Base-by-base conservation (phyloP, 2,888 invertebrate species). In the Crossocerus cetratus region DNA sequence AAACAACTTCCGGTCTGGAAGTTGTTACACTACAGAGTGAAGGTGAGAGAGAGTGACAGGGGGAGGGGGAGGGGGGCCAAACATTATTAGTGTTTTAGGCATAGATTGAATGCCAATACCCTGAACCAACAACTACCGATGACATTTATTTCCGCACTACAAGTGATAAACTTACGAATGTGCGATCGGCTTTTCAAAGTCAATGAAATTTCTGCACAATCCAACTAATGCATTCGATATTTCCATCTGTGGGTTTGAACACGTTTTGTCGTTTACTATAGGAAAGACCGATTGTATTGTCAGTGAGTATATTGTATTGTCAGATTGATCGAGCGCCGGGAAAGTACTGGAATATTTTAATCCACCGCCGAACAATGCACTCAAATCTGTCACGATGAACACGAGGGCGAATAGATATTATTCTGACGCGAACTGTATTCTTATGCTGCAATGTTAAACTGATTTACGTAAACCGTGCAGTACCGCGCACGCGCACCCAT, bases 391-490 rank as follows among this genome's bases (percentile, higher is more conserved):
- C 23, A 32, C 23, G 76, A 70, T 75, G 76, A 78, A 72, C 72
- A 74, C 69, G 80, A 69, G 42, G 78, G 78, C 32, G 74, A 65
- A 82, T 83, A 80, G 84, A 83, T 86, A 83, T 83, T 80, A 79
- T 80, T 79, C 83, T 86, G 85, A 85, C 83, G 82, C 80, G 76
- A 82, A 77, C 79, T 81, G 78, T 72, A 77, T 76, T 76, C 75
- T 72, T 62, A 69, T 32, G 58, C 67, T 74, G 77, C 77, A 76
- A 79, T 77, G 77, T 85, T 80, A 84, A 86, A 85, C 83, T 83
- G 86, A 86, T 87, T 84, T 84, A 81, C 84, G 86, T 84, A 86
- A 84, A 85, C 83, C 77, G 82, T 83, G 53, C 73, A 32, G 32
- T 32, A 32, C 4, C 32, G 32, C 32, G 32, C 32, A 32, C 8